A percentile compares a stretch with the other conserved stretches of the same genome.
phyloP scores from a whole-genome alignment of 2,888 invertebrate genomes.

The Lordiphosa fenestrarum region DNA sequence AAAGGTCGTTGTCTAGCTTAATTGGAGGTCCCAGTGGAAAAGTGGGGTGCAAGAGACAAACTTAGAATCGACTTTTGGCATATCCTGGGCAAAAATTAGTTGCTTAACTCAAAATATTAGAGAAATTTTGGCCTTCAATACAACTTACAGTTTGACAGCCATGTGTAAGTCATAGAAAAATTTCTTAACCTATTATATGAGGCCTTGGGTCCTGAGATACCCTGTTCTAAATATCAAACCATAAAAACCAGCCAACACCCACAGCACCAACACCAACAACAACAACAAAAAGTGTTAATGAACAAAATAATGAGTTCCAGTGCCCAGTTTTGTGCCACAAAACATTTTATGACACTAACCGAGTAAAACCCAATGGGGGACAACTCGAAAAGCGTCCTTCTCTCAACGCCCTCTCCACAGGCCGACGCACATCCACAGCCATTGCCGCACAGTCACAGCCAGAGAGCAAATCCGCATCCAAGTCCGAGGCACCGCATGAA shows the following conservation, averaged over 20 bases:
- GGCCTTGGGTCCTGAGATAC: background rate
- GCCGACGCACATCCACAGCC: slow-evolving; percentile 7
- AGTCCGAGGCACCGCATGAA: slow-evolving; percentile 55
- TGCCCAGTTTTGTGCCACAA: slow-evolving; percentile 64
- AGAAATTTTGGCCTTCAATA: no score
- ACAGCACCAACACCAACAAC: slow-evolving; percentile 18
- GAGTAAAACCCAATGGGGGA: slow-evolving; percentile 63
- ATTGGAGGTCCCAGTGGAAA: slow-evolving; percentile 31
- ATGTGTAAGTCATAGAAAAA: no score
- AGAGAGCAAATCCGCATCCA: slow-evolving; percentile 7
- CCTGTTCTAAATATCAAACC: background rate
- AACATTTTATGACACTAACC: slow-evolving; percentile 73
- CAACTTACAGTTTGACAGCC: no score
- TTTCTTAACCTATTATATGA: no score
- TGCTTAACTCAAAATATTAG: no score
- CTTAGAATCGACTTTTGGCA: no score
- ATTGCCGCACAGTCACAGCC: slow-evolving; percentile 4
- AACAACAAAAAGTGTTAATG: slow-evolving; percentile 62
- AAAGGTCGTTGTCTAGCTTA: slow-evolving; percentile 45
- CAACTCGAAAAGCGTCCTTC: slow-evolving; percentile 14
- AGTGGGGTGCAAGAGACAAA: slow-evolving; percentile 11
- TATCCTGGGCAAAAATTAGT: no score
- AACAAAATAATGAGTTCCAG: slow-evolving; percentile 72
- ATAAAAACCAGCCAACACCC: slow-evolving; percentile 5
- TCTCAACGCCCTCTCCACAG: slow-evolving; percentile 2